Evolutionary conservation across 2,113 vertebrate species (phyloP), one percentile per base, ranked within the genome.

Genomic region (Acinonyx jubatus): DNA sequence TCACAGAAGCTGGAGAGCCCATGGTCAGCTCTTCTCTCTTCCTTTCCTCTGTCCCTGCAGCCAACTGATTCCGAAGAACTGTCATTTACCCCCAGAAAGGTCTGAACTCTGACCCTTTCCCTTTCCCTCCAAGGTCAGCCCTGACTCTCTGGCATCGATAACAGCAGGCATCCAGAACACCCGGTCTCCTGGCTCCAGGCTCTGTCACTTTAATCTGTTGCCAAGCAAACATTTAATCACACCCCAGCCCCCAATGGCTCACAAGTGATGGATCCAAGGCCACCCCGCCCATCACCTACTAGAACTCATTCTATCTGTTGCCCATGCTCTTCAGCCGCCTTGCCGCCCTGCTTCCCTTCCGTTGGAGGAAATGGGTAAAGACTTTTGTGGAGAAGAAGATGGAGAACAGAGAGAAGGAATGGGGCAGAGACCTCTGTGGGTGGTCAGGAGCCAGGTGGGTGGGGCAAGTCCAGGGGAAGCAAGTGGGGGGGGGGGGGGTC

Each of bases 391-490:
- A 45, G 4, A 61, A 27, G 2, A 19, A 52, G 36, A 74, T 6
- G n/a, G 55, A 7, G 3, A 29, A 1, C 1, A 4, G 55, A 79
- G 50, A 23, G 38, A 63, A 36, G 0, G n/a, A 21, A 25, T 0
- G 29, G 74, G 41, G 15, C 50, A 74, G 63, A 80, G 3, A 50
- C 65, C 25, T 10, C 0, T 0, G 76, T 7, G 69, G 10, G 0
- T 2, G 9, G 1, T 23, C 31, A 61, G 87, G 31, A 80, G 61
- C 33, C 25, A 10, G 63, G 23, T 13, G 63, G 45, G 55, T 23
- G 4, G 15, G 81, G 18, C 45, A 0, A 57, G 65, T 45, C 41
- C 33, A 36, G 81, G 9, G 68, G 63, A 63, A 85, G 29, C n/a
- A 36, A 29, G n/a, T 1, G 38, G 61, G 52, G 57, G 23, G 5